Percentiles rank a stretch among this genome's conserved stretches.
phyloP scores from a whole-genome alignment of 1,140 invertebrate genomes.

The Streblospio benedicti region DNA sequence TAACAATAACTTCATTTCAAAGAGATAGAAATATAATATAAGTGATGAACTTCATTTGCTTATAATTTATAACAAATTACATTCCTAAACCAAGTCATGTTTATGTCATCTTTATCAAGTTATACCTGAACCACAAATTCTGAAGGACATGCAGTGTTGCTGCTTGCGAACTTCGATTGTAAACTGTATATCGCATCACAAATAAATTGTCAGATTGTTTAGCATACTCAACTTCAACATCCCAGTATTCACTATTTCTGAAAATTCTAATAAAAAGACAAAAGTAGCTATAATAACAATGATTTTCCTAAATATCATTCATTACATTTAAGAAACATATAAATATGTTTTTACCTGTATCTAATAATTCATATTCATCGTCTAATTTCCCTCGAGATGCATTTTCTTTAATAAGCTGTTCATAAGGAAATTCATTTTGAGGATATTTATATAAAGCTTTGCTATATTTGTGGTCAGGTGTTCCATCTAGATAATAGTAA shows the following conservation, averaged over 20 bases:
- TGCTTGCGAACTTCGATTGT: conserved; percentile 33
- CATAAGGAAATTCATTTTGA: conserved; percentile 41
- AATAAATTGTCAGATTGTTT: conserved; percentile 41
- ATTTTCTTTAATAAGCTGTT: conserved; percentile 34
- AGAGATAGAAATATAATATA: too few species aligned
- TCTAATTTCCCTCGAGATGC: conserved; percentile 25
- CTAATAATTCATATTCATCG: conserved; percentile 44
- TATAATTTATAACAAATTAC: conserved; percentile 1
- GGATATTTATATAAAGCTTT: conserved; percentile 48
- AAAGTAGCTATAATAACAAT: neutral
- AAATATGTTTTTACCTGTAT: conserved; percentile 38
- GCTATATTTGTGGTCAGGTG: conserved; percentile 48
- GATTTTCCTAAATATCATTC: neutral
- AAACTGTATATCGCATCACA: conserved; percentile 37
- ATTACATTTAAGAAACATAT: neutral
- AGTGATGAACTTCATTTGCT: too few species aligned
- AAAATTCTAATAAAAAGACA: conserved; percentile 34
- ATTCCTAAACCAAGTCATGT: conserved; percentile 14
- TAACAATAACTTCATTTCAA: too few species aligned
- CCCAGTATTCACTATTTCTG: conserved; percentile 42
- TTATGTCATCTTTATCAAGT: too few species aligned
- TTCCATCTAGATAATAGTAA: conserved; percentile 47
- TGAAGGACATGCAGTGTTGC: conserved; percentile 42
- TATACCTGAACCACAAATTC: conserved; percentile 41
- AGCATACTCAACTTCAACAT: conserved; percentile 45